Evolutionary conservation across 2,797 vertebrate genomes (phyloP).

Genomic region (Enteromius argenteus): DNA sequence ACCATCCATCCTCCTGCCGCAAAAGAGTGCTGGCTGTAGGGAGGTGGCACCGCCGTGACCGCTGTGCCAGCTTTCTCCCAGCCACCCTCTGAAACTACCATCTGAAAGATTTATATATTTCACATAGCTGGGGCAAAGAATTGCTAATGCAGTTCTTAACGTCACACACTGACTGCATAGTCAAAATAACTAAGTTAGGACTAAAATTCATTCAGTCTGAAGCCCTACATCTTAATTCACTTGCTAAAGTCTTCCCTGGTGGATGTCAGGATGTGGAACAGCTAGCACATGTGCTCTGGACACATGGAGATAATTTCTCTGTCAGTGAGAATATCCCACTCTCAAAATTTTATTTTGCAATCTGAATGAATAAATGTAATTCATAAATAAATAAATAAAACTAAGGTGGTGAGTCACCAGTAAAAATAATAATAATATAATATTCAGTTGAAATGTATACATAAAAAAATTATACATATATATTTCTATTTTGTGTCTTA

Average conservation of each 20-base stretch:
- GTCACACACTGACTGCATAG: constrained; percentile 50
- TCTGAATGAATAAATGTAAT: not conserved
- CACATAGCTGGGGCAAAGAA: constrained; percentile 51
- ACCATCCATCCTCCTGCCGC: not conserved
- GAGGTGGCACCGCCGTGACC: constrained; percentile 12
- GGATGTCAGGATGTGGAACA: not conserved
- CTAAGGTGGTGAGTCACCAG: not conserved
- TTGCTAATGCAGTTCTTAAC: constrained; percentile 65
- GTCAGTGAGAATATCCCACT: not conserved
- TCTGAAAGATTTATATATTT: constrained; percentile 73
- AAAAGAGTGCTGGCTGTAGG: not conserved
- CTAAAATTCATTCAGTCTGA: not conserved
- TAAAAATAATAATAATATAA: too few relatives aligned
- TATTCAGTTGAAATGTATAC: too few relatives aligned
- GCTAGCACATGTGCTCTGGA: not conserved
- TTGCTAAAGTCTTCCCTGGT: not conserved
- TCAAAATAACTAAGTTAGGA: constrained; percentile 52
- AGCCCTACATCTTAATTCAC: not conserved
- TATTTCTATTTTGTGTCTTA: not conserved
- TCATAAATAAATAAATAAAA: not conserved
- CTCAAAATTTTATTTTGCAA: not conserved
- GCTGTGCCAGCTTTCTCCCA: constrained; percentile 33
- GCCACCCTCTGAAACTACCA: constrained; percentile 51
- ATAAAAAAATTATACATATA: too few relatives aligned
- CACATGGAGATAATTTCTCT: not conserved